phyloP scores from a whole-genome alignment of 2,888 invertebrate genomes.

The Notodonta ziczac region DNA sequence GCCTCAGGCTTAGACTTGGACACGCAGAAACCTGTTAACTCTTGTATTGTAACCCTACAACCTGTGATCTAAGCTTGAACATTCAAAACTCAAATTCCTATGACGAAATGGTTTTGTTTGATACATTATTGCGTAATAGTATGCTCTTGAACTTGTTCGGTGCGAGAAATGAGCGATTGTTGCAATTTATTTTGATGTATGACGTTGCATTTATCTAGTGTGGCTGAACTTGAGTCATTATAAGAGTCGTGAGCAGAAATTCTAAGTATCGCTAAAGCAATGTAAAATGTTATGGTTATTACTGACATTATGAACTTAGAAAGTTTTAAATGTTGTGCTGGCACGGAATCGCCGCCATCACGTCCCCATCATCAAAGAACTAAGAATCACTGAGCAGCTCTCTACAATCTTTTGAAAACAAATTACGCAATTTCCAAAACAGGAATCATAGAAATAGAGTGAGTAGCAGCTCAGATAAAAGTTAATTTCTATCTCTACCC shows the following conservation, averaged over 20 bases:
- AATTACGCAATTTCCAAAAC: no score
- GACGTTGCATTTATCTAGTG: neutral
- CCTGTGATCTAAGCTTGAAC: neutral
- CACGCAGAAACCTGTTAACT: constrained; percentile 6
- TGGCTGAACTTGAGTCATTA: neutral
- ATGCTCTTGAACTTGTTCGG: neutral
- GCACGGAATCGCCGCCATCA: no score
- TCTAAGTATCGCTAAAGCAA: neutral
- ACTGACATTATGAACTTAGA: neutral
- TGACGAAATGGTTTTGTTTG: neutral
- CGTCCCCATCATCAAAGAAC: no score
- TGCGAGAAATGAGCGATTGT: neutral
- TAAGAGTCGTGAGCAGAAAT: neutral
- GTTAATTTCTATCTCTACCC: no score
- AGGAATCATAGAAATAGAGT: no score
- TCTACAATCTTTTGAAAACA: no score
- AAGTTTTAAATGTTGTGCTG: no score
- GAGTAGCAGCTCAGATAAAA: no score
- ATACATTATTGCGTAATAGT: neutral
- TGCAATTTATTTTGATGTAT: constrained; percentile 2
- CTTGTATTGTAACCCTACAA: constrained; percentile 23
- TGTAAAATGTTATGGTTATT: neutral
- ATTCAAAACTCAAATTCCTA: neutral
- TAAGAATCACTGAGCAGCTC: no score
- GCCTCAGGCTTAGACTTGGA: constrained; percentile 42